Evolutionary conservation across 2,113 vertebrate genomes (phyloP), one percentile per base, ranked within the genome.

Genomic region (Melospiza georgiana): DNA sequence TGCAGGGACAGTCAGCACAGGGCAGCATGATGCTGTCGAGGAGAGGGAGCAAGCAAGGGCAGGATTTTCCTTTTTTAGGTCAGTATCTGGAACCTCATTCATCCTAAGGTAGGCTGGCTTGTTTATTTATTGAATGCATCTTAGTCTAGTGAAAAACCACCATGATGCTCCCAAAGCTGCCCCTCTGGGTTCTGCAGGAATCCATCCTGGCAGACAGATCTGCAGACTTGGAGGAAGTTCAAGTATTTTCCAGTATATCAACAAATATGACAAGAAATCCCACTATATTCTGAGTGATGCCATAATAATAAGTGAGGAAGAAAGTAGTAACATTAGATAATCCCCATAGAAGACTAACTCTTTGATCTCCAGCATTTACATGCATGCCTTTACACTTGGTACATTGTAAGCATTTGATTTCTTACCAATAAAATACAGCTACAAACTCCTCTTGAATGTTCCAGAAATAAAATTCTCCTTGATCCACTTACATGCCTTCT

Each of bases 281-380:
- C 86, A 46, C 76, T 92, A 39, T 76, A 74, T 94, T 89, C 88
- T 87, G 88, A 83, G 69, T 44, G 62, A 87, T 94, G 79, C 91
- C 80, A 66, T 84, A 95, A 87, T 90, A 95, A 95, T 84, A 95
- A 96, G 82, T 72, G 87, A 88, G 58, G 73, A 95, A 94, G 73
- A 96, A 93, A 95, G 87, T 75, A 77, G 91, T 63, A 91, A 93
- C 76, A 84, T 92, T 95, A 88, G 83, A 93, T 96, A 96, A 96
- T 97, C 94, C 90, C 93, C 84, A 93, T 33, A 94, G 94, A 97
- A 95, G 88, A 68, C 90, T 90, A 96, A 92, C 93, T 95, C 92
- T 96, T 97, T 96, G 95, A 95, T 96, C 94, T 96, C 58, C 66
- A 93, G 46, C 83, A 92, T 96, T 96, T 93, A 95, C 93, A 95